Conservation (phyloP, 2,888 invertebrate species). For the Scaptomyza cyrtandrae region DNA sequence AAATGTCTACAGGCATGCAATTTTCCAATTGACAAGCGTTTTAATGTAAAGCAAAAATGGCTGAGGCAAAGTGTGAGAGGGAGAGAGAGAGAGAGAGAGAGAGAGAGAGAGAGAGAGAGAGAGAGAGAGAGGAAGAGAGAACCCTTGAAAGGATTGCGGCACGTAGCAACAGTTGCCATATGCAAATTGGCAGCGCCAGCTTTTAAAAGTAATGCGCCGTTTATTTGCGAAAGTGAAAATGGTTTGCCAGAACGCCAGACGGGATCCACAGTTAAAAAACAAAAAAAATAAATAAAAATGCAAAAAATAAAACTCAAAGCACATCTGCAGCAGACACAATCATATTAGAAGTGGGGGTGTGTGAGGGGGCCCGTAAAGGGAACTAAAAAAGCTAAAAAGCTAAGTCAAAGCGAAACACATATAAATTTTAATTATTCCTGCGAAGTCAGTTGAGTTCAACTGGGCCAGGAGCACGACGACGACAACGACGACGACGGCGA, state of each 20-base stretch:
- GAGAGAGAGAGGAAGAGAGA: no score
- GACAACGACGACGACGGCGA: not conserved
- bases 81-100: not conserved
- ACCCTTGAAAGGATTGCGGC: conserved; percentile 32
- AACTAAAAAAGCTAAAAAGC: conserved; percentile 6
- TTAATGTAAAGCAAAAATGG: conserved; percentile 34
- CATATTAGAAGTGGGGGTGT: conserved; percentile 46
- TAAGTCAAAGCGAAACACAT: conserved; percentile 55
- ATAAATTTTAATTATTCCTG: conserved; percentile 80
- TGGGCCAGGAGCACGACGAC: conserved; percentile 5
- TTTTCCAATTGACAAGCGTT: conserved; percentile 65
- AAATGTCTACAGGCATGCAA: conserved; percentile 23
- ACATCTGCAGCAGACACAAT: conserved; percentile 22
- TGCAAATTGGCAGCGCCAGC: conserved; percentile 69
- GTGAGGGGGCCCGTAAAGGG: conserved; percentile 6
- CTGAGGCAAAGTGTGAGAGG: not conserved
- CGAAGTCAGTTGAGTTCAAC: conserved; percentile 40
- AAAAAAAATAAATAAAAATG: not conserved
- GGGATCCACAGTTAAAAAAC: not conserved
- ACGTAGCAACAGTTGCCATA: conserved; percentile 66
- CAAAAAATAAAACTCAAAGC: not conserved
- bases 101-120: no score
- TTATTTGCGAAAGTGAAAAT: conserved; percentile 76
- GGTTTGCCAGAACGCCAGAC: conserved; percentile 41
- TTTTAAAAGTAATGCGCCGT: conserved; percentile 54